Percentiles rank a stretch among this genome's conserved stretches.
Evolutionary conservation across 2,888 invertebrate genomes (phyloP).

Genomic region (Terebella lapidaria): DNA sequence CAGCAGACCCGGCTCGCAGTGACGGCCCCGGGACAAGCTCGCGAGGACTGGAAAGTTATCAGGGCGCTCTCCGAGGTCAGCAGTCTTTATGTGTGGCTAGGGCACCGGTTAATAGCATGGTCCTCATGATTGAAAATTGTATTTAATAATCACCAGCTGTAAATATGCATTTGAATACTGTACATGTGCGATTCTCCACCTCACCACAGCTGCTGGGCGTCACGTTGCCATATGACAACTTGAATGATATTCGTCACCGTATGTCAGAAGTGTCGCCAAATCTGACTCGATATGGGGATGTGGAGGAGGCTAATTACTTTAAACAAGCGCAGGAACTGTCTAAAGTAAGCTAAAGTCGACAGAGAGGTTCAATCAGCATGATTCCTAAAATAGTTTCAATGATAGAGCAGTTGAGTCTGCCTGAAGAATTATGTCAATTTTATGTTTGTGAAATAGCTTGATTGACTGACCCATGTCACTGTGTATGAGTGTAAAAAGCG

Average conservation of each 20-base stretch:
- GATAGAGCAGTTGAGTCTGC: too few species aligned
- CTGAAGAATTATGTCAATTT: too few species aligned
- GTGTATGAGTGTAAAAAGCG: too few species aligned
- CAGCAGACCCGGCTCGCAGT: conserved; percentile 85
- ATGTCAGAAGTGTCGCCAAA: conserved; percentile 84
- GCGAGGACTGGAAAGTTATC: conserved; percentile 98
- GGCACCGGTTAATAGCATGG: too few species aligned
- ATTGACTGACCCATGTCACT: too few species aligned
- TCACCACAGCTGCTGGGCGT: conserved; percentile 5
- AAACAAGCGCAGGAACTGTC: conserved; percentile 73
- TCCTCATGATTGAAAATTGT: too few species aligned
- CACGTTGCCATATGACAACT: conserved; percentile 78
- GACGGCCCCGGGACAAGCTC: conserved; percentile 83
- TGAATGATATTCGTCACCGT: conserved; percentile 76
- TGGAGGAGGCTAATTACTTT: conserved; percentile 80
- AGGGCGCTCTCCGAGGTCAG: conserved; percentile 89
- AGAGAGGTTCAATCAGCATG: too few species aligned
- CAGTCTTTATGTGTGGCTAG: not conserved
- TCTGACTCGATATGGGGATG: conserved; percentile 75
- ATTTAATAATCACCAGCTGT: too few species aligned
- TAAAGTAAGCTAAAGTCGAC: conserved; percentile 41
- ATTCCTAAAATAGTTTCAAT: not conserved
- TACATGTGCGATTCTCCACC: too few species aligned
- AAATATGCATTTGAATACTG: too few species aligned
- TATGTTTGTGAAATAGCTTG: too few species aligned